Evolutionary conservation across 2,113 vertebrate genomes (phyloP).

Genomic region (Porphyrio hochstetteri): DNA sequence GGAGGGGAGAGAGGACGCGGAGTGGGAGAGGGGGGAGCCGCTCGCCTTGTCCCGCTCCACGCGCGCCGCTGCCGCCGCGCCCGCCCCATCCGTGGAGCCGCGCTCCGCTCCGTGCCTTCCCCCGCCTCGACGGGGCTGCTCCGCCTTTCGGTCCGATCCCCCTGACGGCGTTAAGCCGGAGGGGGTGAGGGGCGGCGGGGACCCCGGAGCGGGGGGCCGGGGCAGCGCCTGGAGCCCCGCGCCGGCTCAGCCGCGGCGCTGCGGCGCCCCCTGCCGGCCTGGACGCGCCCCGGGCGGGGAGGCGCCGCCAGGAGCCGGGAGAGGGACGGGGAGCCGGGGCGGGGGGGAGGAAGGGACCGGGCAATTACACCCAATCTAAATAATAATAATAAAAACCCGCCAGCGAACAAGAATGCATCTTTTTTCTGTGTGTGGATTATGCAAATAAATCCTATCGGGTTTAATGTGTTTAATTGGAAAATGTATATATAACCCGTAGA

Average conservation of each 20-base stretch:
- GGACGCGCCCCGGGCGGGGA: neutral
- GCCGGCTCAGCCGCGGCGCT: neutral
- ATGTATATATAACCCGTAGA: constrained; percentile 35
- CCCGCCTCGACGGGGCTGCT: neutral
- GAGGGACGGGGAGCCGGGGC: neutral
- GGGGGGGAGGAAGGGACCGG: neutral
- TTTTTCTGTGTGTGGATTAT: neutral
- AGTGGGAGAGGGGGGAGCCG: neutral
- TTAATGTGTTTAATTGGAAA: constrained; percentile 67
- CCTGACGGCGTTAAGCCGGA: neutral
- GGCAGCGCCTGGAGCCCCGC: neutral
- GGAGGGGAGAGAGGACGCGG: neutral
- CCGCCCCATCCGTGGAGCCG: neutral
- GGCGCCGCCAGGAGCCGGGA: neutral
- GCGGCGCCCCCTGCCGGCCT: constrained; percentile 72
- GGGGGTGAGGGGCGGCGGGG: neutral
- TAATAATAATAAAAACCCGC: constrained; percentile 3
- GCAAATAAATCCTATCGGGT: constrained; percentile 46
- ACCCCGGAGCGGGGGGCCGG: neutral
- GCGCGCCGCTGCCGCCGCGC: neutral
- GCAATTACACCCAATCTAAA: constrained; percentile 21
- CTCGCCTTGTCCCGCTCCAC: neutral
- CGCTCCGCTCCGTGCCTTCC: neutral
- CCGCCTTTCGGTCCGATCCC: neutral
- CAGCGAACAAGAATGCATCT: neutral